phyloP scores from a whole-genome alignment of 1,140 invertebrate species.

The Neuroterus valhalla region DNA sequence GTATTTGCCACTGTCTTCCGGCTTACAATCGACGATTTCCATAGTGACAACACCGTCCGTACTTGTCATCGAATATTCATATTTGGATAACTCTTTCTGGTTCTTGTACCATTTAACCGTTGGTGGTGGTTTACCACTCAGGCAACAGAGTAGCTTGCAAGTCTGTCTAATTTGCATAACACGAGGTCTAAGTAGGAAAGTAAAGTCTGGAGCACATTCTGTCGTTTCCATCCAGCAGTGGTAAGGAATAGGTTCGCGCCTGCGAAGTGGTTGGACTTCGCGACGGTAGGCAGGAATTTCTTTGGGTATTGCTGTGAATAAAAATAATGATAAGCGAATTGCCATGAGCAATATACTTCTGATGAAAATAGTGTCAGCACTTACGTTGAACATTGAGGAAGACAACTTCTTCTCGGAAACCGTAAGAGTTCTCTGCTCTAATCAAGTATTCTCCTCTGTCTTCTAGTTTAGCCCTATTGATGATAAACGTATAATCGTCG shows the following conservation, averaged over 20 bases:
- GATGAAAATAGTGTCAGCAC: constrained; percentile 57
- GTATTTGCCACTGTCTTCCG: constrained; percentile 97
- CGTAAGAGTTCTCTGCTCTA: constrained; percentile 97
- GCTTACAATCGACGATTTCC: constrained; percentile 95
- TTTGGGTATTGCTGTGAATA: constrained; percentile 83
- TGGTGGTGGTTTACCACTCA: constrained; percentile 94
- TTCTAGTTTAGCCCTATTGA: constrained; percentile 95
- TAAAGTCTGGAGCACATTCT: constrained; percentile 94
- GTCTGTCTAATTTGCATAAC: constrained; percentile 96
- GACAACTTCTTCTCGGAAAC: constrained; percentile 95
- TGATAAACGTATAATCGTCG: constrained; percentile 98
- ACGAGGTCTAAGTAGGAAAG: constrained; percentile 96
- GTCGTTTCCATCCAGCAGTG: constrained; percentile 92
- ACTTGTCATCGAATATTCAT: constrained; percentile 91
- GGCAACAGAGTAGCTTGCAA: constrained; percentile 97
- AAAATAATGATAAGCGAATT: constrained; percentile 31
- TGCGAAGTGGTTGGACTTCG: constrained; percentile 82
- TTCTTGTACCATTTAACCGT: constrained; percentile 96
- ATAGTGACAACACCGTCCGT: constrained; percentile 96
- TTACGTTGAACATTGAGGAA: constrained; percentile 98
- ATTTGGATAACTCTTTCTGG: constrained; percentile 90
- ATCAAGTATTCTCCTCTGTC: constrained; percentile 99
- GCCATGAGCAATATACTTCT: background rate
- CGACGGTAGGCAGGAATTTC: constrained; percentile 86
- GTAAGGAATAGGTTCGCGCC: constrained; percentile 87